Base-by-base conservation (phyloP, 1,140 invertebrate species). In the Dendroctonus valens region DNA sequence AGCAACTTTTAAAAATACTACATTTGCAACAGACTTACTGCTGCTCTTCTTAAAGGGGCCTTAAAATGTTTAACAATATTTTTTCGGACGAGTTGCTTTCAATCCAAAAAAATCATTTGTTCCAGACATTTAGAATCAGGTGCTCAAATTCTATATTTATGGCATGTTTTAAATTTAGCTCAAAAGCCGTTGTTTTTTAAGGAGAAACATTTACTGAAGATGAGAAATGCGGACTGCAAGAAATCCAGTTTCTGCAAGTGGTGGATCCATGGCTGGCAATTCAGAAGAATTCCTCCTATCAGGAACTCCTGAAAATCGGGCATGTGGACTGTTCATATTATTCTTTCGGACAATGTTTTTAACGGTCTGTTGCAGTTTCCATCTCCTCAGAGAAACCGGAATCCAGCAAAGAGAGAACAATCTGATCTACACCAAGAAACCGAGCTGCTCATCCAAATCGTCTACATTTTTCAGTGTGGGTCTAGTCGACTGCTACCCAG, bases 141-240 rank as follows among this genome's bases (percentile, higher is more conserved):
- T 26, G 1, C 26, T 26, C 8, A 46, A 46, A 46, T 2, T 9
- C 4, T 46, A 46, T 46, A 46, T 46, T 46, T 9, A 46, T 46
- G n/a, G 8, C 3, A 6, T 59, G 26, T 63, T 67, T 62, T 26
- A 26, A 26, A 26, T 26, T 26, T 26, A 26, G 26, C 1, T 26
- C 1, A 26, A 26, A 26, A 26, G 5, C 8, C 42, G 8, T 44
- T 15, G 39, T 40, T 41, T 39, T 49, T 60, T 49, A 38, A 74
- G 72, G 68, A 44, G 84, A 87, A 74, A 87, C 82, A 60, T 89
- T 85, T 69, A 72, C 79, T 5, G 87, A 88, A 75, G 81, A 83
- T 4, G 85, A 88, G 74, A 89, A 88, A 75, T 89, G 86, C 72
- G 85, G 84, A 0, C 74, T 89, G 2, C 79, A 83, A 49, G 85